Conservation (phyloP, 2,797 vertebrate species). For the Artibeus jamaicensis region DNA sequence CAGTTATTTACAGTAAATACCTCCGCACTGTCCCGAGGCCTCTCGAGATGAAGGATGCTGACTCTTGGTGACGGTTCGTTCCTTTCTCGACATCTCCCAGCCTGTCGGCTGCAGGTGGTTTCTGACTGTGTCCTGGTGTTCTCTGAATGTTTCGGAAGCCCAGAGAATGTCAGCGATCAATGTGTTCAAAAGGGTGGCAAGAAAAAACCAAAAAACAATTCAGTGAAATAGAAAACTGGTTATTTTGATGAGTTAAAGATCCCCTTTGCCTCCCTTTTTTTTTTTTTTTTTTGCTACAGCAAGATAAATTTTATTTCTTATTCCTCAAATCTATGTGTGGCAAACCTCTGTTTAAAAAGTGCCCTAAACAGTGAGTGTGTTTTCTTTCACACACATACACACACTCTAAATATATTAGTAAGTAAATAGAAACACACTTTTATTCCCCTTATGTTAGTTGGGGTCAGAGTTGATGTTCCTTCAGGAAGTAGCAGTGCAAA, state of each 20-base stretch:
- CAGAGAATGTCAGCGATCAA: not conserved
- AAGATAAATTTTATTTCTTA: slow-evolving; percentile 20
- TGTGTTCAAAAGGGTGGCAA: not conserved
- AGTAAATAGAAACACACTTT: not conserved
- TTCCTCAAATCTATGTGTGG: not conserved
- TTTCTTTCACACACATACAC: not conserved
- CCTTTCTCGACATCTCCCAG: not conserved
- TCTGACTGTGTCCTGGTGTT: not conserved
- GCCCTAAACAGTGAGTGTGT: not conserved
- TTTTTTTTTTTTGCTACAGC: not conserved
- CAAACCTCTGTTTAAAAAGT: not conserved
- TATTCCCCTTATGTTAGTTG: not conserved
- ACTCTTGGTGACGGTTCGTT: no score
- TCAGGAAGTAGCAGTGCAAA: not conserved
- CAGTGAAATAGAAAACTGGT: not conserved
- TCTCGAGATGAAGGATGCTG: not conserved
- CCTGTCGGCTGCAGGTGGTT: not conserved
- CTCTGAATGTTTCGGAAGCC: not conserved
- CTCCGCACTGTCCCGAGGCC: not conserved
- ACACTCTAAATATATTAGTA: not conserved
- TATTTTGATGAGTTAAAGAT: slow-evolving; percentile 25
- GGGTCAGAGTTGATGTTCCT: not conserved
- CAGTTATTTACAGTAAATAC: not conserved
- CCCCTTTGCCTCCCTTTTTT: not conserved
- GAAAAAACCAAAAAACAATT: not conserved